Conservation (phyloP, 2,797 vertebrate species). For the Sorex maritimensis region DNA sequence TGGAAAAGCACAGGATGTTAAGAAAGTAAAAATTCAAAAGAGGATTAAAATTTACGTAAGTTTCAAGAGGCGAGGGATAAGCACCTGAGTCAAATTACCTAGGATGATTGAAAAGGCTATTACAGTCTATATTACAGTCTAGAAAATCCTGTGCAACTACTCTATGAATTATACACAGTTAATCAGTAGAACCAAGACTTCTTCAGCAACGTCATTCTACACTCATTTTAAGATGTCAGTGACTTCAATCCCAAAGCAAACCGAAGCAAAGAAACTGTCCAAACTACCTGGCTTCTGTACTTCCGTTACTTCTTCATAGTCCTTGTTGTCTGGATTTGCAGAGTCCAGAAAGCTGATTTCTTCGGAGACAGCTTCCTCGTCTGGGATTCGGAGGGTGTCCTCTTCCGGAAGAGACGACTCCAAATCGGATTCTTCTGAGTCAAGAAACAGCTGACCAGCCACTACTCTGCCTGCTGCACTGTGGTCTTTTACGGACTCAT, state of each 20-base stretch:
- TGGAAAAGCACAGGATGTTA: constrained; percentile 53
- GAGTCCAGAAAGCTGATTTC: constrained; percentile 88
- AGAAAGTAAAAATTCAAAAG: constrained; percentile 20
- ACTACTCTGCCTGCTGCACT: constrained; percentile 90
- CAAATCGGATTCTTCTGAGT: constrained; percentile 88
- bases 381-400: constrained; percentile 85
- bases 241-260: constrained; percentile 38
- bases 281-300: constrained; percentile 89
- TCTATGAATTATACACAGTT: neutral
- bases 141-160: constrained; percentile 35
- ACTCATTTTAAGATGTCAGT: constrained; percentile 32
- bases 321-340: constrained; percentile 88
- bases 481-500: constrained; percentile 93
- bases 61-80: neutral
- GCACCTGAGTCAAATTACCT: constrained; percentile 41
- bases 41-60: constrained; percentile 16
- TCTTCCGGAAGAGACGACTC: constrained; percentile 83
- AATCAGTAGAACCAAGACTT: constrained; percentile 12
- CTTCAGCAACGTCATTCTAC: neutral
- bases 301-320: constrained; percentile 89
- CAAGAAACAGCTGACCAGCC: constrained; percentile 91
- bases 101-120: constrained; percentile 32
- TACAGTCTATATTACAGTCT: constrained; percentile 56
- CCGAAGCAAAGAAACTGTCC: constrained; percentile 36
- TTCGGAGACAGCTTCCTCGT: constrained; percentile 85